Evolutionary conservation across 2,797 vertebrate genomes (phyloP), one percentile per base, ranked within the genome.

Genomic region (Intellagama lesueurii): DNA sequence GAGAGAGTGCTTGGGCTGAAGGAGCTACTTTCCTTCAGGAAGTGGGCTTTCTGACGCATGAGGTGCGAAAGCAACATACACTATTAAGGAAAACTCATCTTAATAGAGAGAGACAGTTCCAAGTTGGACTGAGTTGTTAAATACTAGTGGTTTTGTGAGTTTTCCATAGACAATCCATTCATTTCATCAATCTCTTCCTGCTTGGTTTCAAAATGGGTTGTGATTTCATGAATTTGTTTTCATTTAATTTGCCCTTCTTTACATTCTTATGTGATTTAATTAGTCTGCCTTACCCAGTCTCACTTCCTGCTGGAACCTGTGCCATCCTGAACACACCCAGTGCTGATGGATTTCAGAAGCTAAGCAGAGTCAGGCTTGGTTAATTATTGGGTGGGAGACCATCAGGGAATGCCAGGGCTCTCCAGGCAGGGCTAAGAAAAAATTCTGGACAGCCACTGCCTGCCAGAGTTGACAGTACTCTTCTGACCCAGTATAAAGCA

Each of bases 21-120:
- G 94, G 90, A 94, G 90, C 92, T 94, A 91, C 89, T 93, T 94
- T 92, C 89, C 75, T 92, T 92, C 92, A 94, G 94, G 92, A 95
- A 95, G 88, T 72, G 81, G 72, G 85, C 83, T 90, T 95, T 68
- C 89, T 94, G 91, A 95, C 87, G 90, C 88, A 94, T 92, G 83
- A 91, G 89, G 91, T 93, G 92, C 80, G 91, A 95, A 83, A 90
- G 90, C 85, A 93, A 92, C 92, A 90, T 87, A 91, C 90, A 92
- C 90, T 60, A 28, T 87, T 93, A 93, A 70, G 72, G 82, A 91
- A 93, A 89, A 92, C 86, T 90, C 91, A 89, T 95, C 87, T 76
- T 91, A 90, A 94, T 91, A 88, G 40, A 89, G 89, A 80, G 88
- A 90, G 90, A 87, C 89, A 85, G 72, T 85, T 93, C 89, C 91